Base-by-base conservation (phyloP, 64 coral and sea anemone species). In the Pachyseris speciosa region DNA sequence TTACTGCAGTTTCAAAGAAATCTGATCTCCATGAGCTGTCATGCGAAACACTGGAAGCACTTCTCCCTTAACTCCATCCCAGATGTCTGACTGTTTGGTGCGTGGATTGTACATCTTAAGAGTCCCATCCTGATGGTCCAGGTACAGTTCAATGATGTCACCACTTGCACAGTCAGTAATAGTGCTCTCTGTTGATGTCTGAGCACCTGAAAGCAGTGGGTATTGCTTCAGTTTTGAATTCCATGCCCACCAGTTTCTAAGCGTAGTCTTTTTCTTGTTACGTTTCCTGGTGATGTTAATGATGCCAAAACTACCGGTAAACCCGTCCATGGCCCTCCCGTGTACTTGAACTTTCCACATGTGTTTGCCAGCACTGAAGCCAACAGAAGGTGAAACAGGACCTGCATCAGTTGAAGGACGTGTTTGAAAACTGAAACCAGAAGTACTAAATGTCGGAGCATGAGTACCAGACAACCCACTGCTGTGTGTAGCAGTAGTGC, bases 101-200 rank as follows among this genome's bases (percentile, higher is more conserved):
- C 69, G 37, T 44, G 38, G n/a, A 73, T 73, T 73, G n/a, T 44
- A 73, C 39, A 73, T 73, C 40, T 2, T 73, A 7, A 73, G 19
- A 20, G 69, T 73, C 2, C 34, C 9, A 42, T 73, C 22, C 38
- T 73, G 37, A 73, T 38, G 43, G 69, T 73, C 39, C n/a, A 73
- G 7, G 69, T 73, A 73, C 19, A 44, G 20, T 44, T 73, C 69
- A 73, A 73, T 73, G 22, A 43, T 20, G 34, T 73, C 39, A 15
- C 33, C 28, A 31, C 28, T 5, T 1, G 6, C 33, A 38, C 67
- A 70, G 32, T 22, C 28, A 1, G 0, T 37, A 19, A 70, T 39
- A 16, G 36, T 38, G 16, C 67, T 67, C 29, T 47, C 1, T 47
- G 7, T 47, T 47, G n/a, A n/a, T n/a, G 44, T 13, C 13, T 47